Evolutionary conservation across 1,140 invertebrate species (phyloP).

Genomic region (Arctopsyche grandis): DNA sequence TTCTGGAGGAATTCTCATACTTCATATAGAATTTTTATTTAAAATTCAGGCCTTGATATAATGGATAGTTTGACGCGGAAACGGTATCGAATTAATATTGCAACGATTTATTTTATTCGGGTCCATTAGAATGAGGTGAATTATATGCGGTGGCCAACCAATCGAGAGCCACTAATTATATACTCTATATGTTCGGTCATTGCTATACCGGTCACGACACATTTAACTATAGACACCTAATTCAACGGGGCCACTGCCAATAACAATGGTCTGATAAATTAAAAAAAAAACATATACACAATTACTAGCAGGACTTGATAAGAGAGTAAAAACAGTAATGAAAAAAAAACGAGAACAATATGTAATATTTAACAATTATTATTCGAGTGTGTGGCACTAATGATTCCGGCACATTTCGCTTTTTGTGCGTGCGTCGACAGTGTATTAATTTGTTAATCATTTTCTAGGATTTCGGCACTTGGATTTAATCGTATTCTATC

Average conservation of each 20-base stretch:
- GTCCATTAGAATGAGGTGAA: conserved; percentile 9
- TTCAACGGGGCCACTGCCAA: conserved; percentile 8
- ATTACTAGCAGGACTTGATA: not conserved
- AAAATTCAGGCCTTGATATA: no score
- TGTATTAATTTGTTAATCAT: no score
- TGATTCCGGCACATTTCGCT: not conserved
- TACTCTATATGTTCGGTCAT: conserved; percentile 18
- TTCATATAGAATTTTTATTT: no score
- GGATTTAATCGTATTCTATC: no score
- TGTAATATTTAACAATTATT: not conserved
- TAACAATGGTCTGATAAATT: conserved; percentile 12
- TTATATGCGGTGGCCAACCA: not conserved
- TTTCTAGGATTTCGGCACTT: not conserved
- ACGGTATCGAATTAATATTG: not conserved
- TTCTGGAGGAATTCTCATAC: no score
- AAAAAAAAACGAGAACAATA: not conserved
- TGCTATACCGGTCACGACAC: conserved; percentile 28
- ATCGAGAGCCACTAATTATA: conserved; percentile 20
- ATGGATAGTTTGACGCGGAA: not conserved
- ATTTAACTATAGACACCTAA: conserved; percentile 6
- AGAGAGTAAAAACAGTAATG: not conserved
- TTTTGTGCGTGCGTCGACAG: not conserved
- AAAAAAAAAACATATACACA: not conserved
- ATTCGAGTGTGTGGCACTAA: not conserved
- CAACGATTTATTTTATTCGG: not conserved